phyloP scores from a whole-genome alignment of 1,140 invertebrate species.

The Myzus persicae region DNA sequence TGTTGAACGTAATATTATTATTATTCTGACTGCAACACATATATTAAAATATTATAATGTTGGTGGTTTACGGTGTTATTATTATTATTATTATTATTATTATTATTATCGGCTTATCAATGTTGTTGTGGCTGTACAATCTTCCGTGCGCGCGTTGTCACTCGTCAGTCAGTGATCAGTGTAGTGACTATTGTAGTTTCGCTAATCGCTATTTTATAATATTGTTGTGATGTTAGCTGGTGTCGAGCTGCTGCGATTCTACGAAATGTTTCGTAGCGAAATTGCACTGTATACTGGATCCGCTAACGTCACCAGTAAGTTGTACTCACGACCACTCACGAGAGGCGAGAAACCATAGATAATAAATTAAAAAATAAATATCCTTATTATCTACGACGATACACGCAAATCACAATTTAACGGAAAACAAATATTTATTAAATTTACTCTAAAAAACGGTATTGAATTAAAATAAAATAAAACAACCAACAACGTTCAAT shows the following conservation, averaged over 20 bases:
- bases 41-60: not conserved
- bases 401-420: not conserved
- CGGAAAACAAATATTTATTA: not conserved
- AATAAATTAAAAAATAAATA: not conserved
- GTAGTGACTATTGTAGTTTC: no score
- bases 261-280: not conserved
- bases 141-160: not conserved
- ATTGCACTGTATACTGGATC: not conserved
- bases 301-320: not conserved
- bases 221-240: not conserved
- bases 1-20: not conserved
- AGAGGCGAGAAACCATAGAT: not conserved
- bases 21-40: not conserved
- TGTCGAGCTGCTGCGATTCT: not conserved
- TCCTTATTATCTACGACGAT: not conserved
- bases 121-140: not conserved
- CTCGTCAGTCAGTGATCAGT: no score
- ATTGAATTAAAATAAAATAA: not conserved
- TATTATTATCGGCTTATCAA: slow-evolving; percentile 17
- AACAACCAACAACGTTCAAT: not conserved
- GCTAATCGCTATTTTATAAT: not conserved
- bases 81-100: not conserved
- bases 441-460: not conserved
- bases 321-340: not conserved
- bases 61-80: not conserved